Percentiles rank a stretch among this genome's conserved stretches.
These are phyloP conservation scores for Arctopsyche grandis DNA, from an alignment of 1,140 invertebrate species.

Conservation along the genomic window DNA sequence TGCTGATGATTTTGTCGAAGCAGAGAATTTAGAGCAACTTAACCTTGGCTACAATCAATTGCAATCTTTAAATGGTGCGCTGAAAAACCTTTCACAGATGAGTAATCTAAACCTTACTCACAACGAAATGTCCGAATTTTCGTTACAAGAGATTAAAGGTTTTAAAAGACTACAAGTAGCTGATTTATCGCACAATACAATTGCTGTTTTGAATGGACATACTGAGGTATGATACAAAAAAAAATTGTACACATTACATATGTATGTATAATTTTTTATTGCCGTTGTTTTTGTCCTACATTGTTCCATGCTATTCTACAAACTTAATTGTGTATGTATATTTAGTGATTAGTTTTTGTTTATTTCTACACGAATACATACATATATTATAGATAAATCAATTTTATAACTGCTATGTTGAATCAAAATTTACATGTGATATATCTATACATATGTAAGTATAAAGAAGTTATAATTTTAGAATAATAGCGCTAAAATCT, in stretches of 20 bases:
- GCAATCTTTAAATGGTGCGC: constrained; percentile 75
- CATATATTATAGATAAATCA: no score
- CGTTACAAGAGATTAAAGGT: constrained; percentile 78
- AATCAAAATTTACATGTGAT: no score
- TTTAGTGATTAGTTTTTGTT: neutral
- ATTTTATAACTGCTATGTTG: no score
- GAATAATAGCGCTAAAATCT: no score
- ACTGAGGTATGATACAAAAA: constrained; percentile 68
- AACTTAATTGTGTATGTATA: no score
- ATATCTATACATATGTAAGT: no score
- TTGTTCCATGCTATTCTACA: no score
- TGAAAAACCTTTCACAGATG: constrained; percentile 74
- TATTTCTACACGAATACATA: no score
- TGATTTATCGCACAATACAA: constrained; percentile 81
- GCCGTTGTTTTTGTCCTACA: no score
- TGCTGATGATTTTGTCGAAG: constrained; percentile 78
- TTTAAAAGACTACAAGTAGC: constrained; percentile 72
- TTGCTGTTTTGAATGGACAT: constrained; percentile 72
- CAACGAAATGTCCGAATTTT: constrained; percentile 80
- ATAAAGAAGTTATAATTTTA: no score
- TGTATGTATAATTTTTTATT: no score
- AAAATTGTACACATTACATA: no score
- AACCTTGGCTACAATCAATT: constrained; percentile 77
- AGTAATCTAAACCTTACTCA: constrained; percentile 77
- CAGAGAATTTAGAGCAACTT: constrained; percentile 72